These are phyloP conservation scores for Boloria selene DNA, from an alignment of 2,888 invertebrate genomes.

Conservation along the genomic window DNA sequence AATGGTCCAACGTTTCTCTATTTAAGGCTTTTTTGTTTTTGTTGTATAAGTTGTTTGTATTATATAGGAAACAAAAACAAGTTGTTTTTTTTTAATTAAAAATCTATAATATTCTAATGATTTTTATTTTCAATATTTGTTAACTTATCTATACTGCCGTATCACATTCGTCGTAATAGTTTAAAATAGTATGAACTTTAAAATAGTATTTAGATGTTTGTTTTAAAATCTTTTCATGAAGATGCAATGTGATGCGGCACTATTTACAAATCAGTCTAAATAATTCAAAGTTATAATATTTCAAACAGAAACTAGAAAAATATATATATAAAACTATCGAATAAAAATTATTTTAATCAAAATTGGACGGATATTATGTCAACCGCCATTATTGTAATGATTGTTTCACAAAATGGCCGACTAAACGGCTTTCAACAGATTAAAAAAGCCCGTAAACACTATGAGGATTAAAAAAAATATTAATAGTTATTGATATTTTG, in stretches of 20 bases:
- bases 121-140: slow-evolving; percentile 25
- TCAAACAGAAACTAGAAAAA: background rate
- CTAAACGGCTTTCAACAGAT: background rate
- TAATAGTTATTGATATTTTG: slow-evolving; percentile 42
- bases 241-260: slow-evolving; percentile 3
- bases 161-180: background rate
- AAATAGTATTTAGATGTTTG: background rate
- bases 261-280: slow-evolving; percentile 19
- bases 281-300: slow-evolving; percentile 3
- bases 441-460: background rate
- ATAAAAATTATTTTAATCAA: slow-evolving; percentile 7
- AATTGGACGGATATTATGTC: slow-evolving; percentile 18
- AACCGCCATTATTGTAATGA: slow-evolving; percentile 8
- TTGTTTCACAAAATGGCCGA: slow-evolving; percentile 15
- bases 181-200: background rate
- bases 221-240: background rate
- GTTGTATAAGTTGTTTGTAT: slow-evolving; percentile 40
- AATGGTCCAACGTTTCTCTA: too few species aligned
- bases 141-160: slow-evolving; percentile 13
- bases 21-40: slow-evolving; percentile 36
- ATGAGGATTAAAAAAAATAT: slow-evolving; percentile 6
- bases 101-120: slow-evolving; percentile 25
- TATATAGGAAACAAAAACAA: slow-evolving; percentile 35
- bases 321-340: background rate
- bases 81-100: slow-evolving; percentile 37